Conservation (phyloP, 2,888 invertebrate genomes). For the Noctua pronuba region DNA sequence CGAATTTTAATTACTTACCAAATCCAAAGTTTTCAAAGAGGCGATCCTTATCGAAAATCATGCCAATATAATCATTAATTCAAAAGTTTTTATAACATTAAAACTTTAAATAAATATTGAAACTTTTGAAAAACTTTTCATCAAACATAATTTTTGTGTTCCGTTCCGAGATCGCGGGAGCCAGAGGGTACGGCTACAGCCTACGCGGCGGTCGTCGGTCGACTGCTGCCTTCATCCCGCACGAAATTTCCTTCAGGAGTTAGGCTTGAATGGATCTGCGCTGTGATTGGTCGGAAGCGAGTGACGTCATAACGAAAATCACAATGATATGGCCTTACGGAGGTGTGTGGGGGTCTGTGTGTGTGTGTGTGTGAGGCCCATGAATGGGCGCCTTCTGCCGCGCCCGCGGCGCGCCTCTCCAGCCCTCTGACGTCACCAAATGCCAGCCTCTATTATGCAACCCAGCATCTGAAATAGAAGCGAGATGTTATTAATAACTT, state of each 20-base stretch:
- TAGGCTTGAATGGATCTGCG: constrained; percentile 92
- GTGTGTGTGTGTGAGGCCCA: constrained; percentile 79
- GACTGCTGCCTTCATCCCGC: constrained; percentile 87
- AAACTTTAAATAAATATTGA: constrained; percentile 27
- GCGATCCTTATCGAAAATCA: constrained; percentile 52
- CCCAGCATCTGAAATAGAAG: constrained; percentile 78
- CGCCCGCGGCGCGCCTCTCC: constrained; percentile 85
- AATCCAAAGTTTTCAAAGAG: constrained; percentile 16
- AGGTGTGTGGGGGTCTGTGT: constrained; percentile 68
- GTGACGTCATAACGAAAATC: constrained; percentile 94
- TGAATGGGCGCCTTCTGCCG: constrained; percentile 85
- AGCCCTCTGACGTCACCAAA: constrained; percentile 82
- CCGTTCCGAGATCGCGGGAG: constrained; percentile 54
- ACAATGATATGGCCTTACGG: constrained; percentile 88
- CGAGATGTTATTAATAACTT: constrained; percentile 79
- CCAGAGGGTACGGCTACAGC: constrained; percentile 65
- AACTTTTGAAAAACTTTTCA: constrained; percentile 50
- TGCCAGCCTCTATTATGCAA: constrained; percentile 84
- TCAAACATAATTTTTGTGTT: constrained; percentile 49
- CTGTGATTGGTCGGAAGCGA: constrained; percentile 90
- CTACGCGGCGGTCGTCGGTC: constrained; percentile 81
- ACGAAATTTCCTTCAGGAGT: constrained; percentile 91
- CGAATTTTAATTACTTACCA: constrained; percentile 61
- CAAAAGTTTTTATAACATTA: constrained; percentile 24
- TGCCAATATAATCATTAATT: constrained; percentile 52